phyloP scores from a whole-genome alignment of 92 coral and sea anemone species.

The Diadumene lineata region DNA sequence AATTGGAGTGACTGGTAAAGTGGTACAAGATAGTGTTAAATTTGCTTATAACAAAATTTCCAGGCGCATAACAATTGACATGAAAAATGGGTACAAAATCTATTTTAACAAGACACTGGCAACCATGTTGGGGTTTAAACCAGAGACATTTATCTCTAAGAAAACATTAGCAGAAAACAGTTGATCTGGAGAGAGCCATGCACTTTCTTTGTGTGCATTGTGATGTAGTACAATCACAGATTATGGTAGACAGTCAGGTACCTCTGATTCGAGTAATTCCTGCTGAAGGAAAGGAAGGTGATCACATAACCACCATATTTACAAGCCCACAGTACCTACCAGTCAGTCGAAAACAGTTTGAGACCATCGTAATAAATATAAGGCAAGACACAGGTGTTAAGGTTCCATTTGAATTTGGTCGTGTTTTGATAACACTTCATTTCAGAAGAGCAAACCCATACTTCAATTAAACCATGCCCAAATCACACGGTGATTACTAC shows the following conservation, averaged over 20 bases:
- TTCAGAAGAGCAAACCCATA: constrained; percentile 37
- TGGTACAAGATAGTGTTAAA: too few relatives aligned
- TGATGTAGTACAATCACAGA: constrained; percentile 45
- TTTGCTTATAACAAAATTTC: too few relatives aligned
- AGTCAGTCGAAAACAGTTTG: constrained; percentile 55
- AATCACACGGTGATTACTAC: too few relatives aligned
- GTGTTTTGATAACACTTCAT: constrained; percentile 44
- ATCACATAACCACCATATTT: constrained; percentile 22
- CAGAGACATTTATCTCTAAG: neutral
- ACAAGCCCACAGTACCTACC: constrained; percentile 53
- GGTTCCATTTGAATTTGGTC: constrained; percentile 58
- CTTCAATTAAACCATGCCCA: too few relatives aligned
- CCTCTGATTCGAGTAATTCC: constrained; percentile 46
- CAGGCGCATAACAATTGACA: too few relatives aligned
- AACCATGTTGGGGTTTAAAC: constrained; percentile 22
- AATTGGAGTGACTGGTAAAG: too few relatives aligned
- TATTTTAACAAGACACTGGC: too few relatives aligned
- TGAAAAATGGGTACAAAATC: too few relatives aligned
- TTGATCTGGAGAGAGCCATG: constrained; percentile 25
- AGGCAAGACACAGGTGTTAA: constrained; percentile 52
- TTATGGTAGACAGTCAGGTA: constrained; percentile 47
- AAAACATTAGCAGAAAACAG: constrained; percentile 29
- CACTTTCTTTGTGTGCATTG: constrained; percentile 39
- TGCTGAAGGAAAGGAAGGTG: constrained; percentile 45
- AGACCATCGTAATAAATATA: constrained; percentile 54